Base-by-base conservation (phyloP, 2,113 vertebrate species). In the Erythrolamprus reginae region DNA sequence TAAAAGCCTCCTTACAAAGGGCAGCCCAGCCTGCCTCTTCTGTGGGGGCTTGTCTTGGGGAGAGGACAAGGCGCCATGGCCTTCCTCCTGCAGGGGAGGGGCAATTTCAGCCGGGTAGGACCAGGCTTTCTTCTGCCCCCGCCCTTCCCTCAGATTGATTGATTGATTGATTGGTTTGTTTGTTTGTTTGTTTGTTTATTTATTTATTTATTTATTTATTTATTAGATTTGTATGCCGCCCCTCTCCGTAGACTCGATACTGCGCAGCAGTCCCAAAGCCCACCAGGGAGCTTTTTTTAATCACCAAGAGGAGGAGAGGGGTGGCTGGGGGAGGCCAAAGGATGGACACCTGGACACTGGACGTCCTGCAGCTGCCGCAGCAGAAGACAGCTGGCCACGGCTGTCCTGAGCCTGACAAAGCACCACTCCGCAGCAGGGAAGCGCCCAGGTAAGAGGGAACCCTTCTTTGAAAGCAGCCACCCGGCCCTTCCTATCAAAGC, bases 401-500 rank as follows among this genome's bases (percentile, higher is more conserved):
- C 58, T 61, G 28, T 61, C 58, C 58, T 1, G 58, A 10, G 12
- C 88, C 55, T 47, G 2, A 48, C 21, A 19, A 50, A 28, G 13
- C 48, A 82, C 24, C 82, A 90, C 28, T 61, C 87, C 86, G 85
- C 55, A 9, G 1, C 19, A 58, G 38, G 56, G 52, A 38, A 52
- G 8, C 51, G 89, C 94, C 89, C 82, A 92, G 84, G 86, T 1
- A 90, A 94, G 82, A 85, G 19, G 51, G 48, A 90, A 70, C n/a
- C n/a, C n/a, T 61, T 8, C 48, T 88, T 7, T 19, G 33, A 93
- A 19, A 77, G 23, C 26, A 84, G 83, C 93, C 95, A 93, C 88
- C 0, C 10, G 89, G 86, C 88, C 88, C 96, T 96, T 95, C 96
- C 95, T 95, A 97, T 95, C 95, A 91, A 89, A 94, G 93, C 93